Base-by-base conservation (phyloP, 2,888 invertebrate species). In the Leucoptera coffeella region DNA sequence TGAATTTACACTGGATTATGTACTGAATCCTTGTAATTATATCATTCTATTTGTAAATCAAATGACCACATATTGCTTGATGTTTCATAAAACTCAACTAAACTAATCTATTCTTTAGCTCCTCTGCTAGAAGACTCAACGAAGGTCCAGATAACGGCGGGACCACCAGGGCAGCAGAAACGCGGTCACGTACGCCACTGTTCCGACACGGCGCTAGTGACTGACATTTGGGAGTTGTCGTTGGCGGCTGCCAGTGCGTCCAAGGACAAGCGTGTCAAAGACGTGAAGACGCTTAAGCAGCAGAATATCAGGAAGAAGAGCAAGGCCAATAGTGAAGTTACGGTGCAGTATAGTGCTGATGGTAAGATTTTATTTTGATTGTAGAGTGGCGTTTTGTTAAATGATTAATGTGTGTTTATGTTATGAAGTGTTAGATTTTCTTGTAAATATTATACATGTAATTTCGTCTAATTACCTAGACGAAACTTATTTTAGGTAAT, bases 251-350 rank as follows among this genome's bases (percentile, higher is more conserved):
- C 85, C 26, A 83, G 85, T 33, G 85, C 86, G 11, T 90, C 90
- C 27, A 90, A 91, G 60, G 91, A 91, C 55, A 91, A 91, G 53
- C 76, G 91, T 23, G 80, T 84, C 33, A 91, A 90, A 52, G 88
- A 88, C 59, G 80, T 82, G 26, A 81, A 86, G 56, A 82, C 58
- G 26, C 48, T 67, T 33, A 71, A 69, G 32, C 60, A 65, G 14
- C 60, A 59, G 35, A 47, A 40, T 33, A 54, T 30, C 30, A 65
- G 65, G 50, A 65, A 64, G 36, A 38, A 51, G 34, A 42, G 41
- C 17, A 64, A 60, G 34, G 39, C 40, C 7, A 38, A 38, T 28
- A 52, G 47, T 15, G 57, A 57, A 29, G 35, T 38, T 3, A 39
- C 46, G 0, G 43, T 48, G 25, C 39, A 45, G 31, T 58, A 45